Base-by-base conservation (phyloP, 2,888 invertebrate genomes). In the Cataglyphis altisquamis region DNA sequence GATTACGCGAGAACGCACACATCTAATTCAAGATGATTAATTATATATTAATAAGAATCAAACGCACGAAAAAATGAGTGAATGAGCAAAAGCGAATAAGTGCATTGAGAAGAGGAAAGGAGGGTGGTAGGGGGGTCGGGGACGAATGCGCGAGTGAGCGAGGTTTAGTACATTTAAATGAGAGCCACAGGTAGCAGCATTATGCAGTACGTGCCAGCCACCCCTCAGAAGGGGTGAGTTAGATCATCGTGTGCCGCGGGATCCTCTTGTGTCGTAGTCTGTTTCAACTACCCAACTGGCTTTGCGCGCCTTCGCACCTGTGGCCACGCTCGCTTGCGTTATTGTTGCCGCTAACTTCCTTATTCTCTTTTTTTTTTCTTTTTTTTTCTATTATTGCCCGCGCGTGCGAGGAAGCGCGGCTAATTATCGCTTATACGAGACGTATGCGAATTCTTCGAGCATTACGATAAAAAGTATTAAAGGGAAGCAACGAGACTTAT, bases 151-250 rank as follows among this genome's bases (percentile, higher is more conserved):
- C 77, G 85, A 86, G 86, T 73, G 83, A 86, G 85, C 82, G 90
- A 91, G 91, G 91, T 93, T 93, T 93, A 90, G 91, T 93, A 92
- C 92, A 94, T 94, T 94, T 92, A 93, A 94, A 94, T 94, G 91
- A 92, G 92, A 94, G 94, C 93, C 92, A 94, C 93, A 93, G 93
- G 93, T 93, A 94, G 93, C 92, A 91, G 91, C 90, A 92, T 93
- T 93, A 93, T 93, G 91, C 93, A 90, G 92, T 92, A 92, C 93
- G 93, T 93, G 92, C 92, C 91, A 91, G 90, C 91, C 88, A 89
- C 89, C 92, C 90, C 90, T 90, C 88, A 89, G 88, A 87, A 91
- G 91, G 92, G 92, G 90, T 90, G 92, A 92, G 92, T 92, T 92
- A 90, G 92, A 92, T 92, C 87, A 92, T 92, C 90, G 90, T 89